Evolutionary conservation across 2,113 vertebrate genomes (phyloP).

Genomic region (Irena cyanogastra): DNA sequence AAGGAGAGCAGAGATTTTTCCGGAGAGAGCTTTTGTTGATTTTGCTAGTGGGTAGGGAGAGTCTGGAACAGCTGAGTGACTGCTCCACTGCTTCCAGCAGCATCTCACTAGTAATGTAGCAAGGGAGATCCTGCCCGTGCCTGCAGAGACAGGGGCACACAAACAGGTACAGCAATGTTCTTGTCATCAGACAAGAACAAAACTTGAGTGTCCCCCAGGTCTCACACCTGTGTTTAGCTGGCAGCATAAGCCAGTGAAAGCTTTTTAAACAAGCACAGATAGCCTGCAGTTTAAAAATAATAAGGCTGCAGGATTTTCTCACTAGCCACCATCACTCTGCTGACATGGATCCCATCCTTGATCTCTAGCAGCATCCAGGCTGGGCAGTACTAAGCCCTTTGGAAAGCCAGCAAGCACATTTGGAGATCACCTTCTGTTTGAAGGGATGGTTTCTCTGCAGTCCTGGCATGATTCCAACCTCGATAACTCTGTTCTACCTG

Average conservation of each 20-base stretch:
- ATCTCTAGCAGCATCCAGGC: not conserved
- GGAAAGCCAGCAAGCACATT: not conserved
- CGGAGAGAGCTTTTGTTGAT: not conserved
- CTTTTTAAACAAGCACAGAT: not conserved
- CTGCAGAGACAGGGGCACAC: not conserved
- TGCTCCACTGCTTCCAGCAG: not conserved
- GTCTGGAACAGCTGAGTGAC: not conserved
- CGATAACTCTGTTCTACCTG: not conserved
- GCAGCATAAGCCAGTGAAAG: not conserved
- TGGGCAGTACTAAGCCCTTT: not conserved
- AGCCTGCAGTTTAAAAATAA: not conserved
- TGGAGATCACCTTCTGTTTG: not conserved
- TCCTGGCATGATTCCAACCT: not conserved
- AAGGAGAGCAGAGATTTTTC: not conserved
- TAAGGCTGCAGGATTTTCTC: too few species aligned
- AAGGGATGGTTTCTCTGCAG: not conserved
- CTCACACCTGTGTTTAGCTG: not conserved
- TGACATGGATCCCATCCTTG: not conserved
- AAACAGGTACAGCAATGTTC: not conserved
- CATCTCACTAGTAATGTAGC: not conserved
- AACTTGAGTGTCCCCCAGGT: not conserved
- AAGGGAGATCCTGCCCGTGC: not conserved
- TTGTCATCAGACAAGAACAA: not conserved
- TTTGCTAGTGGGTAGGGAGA: not conserved
- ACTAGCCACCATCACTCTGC: not conserved